Evolutionary conservation across 2,113 vertebrate species (phyloP).

Genomic region (Myrmophylax atrothorax): DNA sequence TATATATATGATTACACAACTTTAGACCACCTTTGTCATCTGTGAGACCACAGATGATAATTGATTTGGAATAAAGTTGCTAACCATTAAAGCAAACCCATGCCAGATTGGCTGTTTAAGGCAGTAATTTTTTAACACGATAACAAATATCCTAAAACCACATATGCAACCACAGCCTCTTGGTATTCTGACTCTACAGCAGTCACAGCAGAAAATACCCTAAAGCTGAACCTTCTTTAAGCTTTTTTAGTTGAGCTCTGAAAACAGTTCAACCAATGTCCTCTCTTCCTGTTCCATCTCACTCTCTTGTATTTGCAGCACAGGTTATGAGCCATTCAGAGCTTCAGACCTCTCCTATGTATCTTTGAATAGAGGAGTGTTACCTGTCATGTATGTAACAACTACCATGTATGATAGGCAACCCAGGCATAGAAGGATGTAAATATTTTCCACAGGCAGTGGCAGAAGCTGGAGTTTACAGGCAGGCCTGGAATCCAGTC

Average conservation of each 20-base stretch:
- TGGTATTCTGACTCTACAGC: background rate
- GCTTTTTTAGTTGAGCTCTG: background rate
- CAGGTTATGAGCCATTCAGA: background rate
- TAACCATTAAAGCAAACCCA: background rate
- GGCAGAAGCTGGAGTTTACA: background rate
- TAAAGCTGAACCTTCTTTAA: background rate
- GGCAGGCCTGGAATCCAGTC: background rate
- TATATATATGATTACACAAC: background rate
- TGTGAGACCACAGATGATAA: background rate
- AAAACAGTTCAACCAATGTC: background rate
- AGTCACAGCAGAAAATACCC: background rate
- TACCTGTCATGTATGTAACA: background rate
- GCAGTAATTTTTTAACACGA: background rate
- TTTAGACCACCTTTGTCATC: background rate
- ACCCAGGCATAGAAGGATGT: background rate
- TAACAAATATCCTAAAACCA: background rate
- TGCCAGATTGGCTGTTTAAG: background rate
- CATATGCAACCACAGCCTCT: background rate
- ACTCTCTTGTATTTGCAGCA: background rate
- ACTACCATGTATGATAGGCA: rapidly evolving
- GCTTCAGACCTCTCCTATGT: background rate
- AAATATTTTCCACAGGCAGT: background rate
- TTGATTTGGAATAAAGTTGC: background rate
- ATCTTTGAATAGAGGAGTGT: background rate
- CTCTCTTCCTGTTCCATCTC: background rate